Conservation (phyloP, 1,140 invertebrate genomes). For the Drosophila eugracilis region DNA sequence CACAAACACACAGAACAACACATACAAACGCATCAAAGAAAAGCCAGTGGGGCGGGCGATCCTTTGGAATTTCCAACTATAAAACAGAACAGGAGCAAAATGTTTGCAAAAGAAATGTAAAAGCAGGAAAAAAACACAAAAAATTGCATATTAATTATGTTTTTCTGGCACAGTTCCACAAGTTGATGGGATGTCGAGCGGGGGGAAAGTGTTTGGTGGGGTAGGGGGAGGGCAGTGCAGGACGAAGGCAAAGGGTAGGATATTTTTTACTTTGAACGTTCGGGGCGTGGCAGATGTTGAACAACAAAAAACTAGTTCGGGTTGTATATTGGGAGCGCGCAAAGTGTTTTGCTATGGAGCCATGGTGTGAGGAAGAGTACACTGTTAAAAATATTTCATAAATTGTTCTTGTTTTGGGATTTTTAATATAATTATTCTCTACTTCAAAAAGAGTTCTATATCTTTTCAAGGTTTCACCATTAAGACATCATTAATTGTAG, state of each 20-base stretch:
- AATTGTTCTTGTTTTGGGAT: no score
- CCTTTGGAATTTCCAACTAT: constrained; percentile 55
- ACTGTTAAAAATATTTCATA: constrained; percentile 9
- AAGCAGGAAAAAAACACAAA: constrained; percentile 66
- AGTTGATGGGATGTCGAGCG: constrained; percentile 22
- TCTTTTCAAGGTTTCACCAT: no score
- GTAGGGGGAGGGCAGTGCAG: not conserved
- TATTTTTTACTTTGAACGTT: constrained; percentile 62
- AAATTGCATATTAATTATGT: constrained; percentile 82
- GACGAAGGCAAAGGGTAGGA: constrained; percentile 2
- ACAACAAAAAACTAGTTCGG: constrained; percentile 43
- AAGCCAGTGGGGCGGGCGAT: constrained; percentile 27
- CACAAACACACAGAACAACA: constrained; percentile 14
- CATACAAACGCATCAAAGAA: constrained; percentile 57
- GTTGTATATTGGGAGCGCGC: constrained; percentile 71
- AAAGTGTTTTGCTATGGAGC: constrained; percentile 60
- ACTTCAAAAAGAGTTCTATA: no score
- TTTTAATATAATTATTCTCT: no score
- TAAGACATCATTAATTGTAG: no score
- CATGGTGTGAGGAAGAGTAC: constrained; percentile 8
- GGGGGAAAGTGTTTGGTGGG: constrained; percentile 5
- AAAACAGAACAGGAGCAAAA: constrained; percentile 51
- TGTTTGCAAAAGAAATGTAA: constrained; percentile 52
- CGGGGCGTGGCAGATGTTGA: constrained; percentile 25
- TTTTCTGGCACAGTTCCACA: constrained; percentile 78